Conservation (phyloP, 2,113 vertebrate species). For the Trogon surrucura region DNA sequence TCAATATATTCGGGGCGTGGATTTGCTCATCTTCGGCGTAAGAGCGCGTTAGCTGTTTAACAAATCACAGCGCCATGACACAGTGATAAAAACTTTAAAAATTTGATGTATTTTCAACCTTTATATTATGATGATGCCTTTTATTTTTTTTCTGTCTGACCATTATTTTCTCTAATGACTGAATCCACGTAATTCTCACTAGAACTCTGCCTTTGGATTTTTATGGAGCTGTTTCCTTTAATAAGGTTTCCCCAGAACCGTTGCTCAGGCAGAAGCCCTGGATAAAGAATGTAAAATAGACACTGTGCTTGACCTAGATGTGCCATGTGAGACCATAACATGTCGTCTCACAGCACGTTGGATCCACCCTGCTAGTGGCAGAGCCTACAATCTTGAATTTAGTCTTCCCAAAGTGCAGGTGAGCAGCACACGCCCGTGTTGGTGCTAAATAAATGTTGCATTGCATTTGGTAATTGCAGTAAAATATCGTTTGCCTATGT, state of each 20-base stretch:
- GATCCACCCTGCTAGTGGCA: constrained; percentile 91
- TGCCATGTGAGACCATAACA: constrained; percentile 93
- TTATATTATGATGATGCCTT: neutral
- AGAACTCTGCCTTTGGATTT: neutral
- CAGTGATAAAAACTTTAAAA: neutral
- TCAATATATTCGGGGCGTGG: neutral
- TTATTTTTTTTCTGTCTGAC: neutral
- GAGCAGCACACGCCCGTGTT: constrained; percentile 7
- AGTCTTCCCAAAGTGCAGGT: constrained; percentile 91
- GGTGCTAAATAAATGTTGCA: neutral
- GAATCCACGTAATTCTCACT: neutral
- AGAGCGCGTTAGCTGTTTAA: neutral
- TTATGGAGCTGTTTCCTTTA: neutral
- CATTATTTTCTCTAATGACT: neutral
- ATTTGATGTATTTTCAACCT: neutral
- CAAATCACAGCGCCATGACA: neutral
- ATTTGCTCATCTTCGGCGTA: neutral
- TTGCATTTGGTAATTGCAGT: constrained; percentile 5
- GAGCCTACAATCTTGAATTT: constrained; percentile 95
- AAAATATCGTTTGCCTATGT: neutral
- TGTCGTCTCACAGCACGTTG: constrained; percentile 93
- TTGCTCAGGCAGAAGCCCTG: constrained; percentile 89
- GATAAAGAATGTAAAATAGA: constrained; percentile 82
- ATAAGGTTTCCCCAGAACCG: constrained; percentile 93
- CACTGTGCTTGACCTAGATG: constrained; percentile 91